Base-by-base conservation (phyloP, 2,113 vertebrate species). In the Ondatra zibethicus region DNA sequence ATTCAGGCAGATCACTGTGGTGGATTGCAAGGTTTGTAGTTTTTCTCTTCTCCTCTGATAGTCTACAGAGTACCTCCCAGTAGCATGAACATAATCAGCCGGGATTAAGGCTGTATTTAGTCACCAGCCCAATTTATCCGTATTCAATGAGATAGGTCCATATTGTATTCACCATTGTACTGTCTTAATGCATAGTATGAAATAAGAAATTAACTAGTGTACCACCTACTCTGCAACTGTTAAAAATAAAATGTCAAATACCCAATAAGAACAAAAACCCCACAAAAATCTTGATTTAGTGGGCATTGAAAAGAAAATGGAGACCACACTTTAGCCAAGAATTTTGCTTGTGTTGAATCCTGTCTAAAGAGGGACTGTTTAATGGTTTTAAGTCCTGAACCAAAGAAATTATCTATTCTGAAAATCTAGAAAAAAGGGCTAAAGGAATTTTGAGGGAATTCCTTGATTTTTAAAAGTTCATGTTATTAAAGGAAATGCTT, bases 321-420 rank as follows among this genome's bases (percentile, higher is more conserved):
- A 65, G 29, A 47, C 36, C 7, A 55, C 6, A 42, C 0, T 3
- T 31, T 66, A 55, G 21, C 75, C 72, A 75, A 91, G 91, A 84
- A n/a, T 52, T 80, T 31, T 52, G 39, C 8, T 77, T 87, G 63
- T 87, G 12, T 55, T 73, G 52, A 52, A 87, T 52, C 42, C 17
- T 19, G 33, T 70, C 70, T 73, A 68, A 39, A 96, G 16, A 4
- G 36, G 21, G 14, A 47, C 65, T 75, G 7, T 58, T 76, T 75
- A 52, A 88, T 11, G 25, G 10, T 3, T 89, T 93, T 66, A 90
- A 80, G 5, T 63, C n/a, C 58, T 80, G 33, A 85, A 95, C 88
- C 89, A 96, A 96, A 96, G 72, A 90, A 93, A 91, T 36, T 65
- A 27, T 65, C 27, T 80, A 4, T 58, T 21, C 13, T 90, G 14